Percentiles rank a stretch among this genome's conserved stretches.
phyloP scores from a whole-genome alignment of 2,113 vertebrate species.

The Monarcha castaneiventris region DNA sequence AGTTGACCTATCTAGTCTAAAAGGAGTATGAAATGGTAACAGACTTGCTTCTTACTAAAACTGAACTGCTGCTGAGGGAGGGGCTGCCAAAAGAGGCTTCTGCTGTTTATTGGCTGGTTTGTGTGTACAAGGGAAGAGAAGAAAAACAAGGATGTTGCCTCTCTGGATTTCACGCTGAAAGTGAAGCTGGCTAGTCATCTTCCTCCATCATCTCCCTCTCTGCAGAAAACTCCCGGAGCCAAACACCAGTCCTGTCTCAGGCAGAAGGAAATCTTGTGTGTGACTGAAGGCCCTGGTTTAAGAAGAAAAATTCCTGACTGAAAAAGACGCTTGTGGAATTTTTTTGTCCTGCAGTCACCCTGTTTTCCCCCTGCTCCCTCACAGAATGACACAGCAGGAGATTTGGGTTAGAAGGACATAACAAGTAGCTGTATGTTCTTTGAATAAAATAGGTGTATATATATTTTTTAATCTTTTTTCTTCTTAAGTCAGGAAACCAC shows the following conservation, averaged over 20 bases:
- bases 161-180: neutral
- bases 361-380: neutral
- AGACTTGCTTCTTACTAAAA: neutral
- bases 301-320: neutral
- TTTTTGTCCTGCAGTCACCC: neutral
- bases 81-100: neutral
- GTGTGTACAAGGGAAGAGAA: neutral
- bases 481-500: neutral
- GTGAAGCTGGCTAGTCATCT: neutral
- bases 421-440: neutral
- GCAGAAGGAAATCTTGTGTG: neutral
- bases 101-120: neutral
- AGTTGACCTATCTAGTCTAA: neutral
- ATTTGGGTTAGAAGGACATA: neutral
- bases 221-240: neutral
- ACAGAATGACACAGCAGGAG: neutral
- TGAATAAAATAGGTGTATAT: neutral
- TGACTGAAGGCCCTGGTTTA: neutral
- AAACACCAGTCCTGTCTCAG: neutral
- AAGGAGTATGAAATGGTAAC: neutral
- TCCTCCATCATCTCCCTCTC: neutral
- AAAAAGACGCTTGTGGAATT: neutral
- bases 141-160: neutral
- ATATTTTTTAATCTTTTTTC: neutral
- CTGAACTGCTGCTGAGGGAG: neutral